Conservation (phyloP, 2,113 vertebrate genomes). For the Salminus brasiliensis region DNA sequence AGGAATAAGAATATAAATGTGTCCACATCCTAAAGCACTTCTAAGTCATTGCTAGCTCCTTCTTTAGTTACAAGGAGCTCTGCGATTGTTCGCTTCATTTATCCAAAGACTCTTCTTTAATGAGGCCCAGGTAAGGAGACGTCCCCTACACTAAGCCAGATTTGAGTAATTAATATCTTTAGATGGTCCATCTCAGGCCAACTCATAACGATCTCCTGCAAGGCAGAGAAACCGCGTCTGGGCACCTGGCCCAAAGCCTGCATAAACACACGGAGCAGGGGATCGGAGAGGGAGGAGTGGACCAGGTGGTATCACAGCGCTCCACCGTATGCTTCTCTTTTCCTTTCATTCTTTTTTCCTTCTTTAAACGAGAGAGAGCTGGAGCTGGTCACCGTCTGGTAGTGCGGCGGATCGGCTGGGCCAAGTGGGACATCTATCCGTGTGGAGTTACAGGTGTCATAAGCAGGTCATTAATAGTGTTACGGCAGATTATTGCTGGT, state of each 20-base stretch:
- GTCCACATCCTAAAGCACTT: no score
- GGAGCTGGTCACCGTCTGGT: neutral
- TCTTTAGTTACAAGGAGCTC: no score
- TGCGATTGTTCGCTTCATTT: no score
- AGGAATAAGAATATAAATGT: no score
- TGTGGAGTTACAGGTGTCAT: slow-evolving; percentile 20
- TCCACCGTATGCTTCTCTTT: slow-evolving; percentile 39
- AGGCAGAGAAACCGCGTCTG: slow-evolving; percentile 1
- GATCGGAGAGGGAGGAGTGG: neutral
- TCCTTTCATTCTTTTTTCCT: slow-evolving; percentile 3
- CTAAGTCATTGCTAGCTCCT: no score
- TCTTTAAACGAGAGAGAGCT: neutral
- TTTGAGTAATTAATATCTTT: slow-evolving; percentile 43
- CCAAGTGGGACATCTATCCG: slow-evolving; percentile 35
- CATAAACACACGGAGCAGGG: slow-evolving; percentile 33
- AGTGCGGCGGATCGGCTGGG: neutral
- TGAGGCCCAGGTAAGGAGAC: neutral
- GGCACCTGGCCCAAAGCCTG: slow-evolving; percentile 32
- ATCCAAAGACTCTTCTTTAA: no score
- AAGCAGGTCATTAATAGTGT: slow-evolving; percentile 46
- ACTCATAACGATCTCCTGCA: slow-evolving; percentile 36
- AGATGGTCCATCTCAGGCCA: slow-evolving; percentile 29
- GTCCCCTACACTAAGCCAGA: neutral
- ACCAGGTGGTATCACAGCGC: slow-evolving; percentile 48
- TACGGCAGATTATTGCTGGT: slow-evolving; percentile 40